Base-by-base conservation (phyloP, 2,888 invertebrate species). In the Nephrocerus scutellatus region DNA sequence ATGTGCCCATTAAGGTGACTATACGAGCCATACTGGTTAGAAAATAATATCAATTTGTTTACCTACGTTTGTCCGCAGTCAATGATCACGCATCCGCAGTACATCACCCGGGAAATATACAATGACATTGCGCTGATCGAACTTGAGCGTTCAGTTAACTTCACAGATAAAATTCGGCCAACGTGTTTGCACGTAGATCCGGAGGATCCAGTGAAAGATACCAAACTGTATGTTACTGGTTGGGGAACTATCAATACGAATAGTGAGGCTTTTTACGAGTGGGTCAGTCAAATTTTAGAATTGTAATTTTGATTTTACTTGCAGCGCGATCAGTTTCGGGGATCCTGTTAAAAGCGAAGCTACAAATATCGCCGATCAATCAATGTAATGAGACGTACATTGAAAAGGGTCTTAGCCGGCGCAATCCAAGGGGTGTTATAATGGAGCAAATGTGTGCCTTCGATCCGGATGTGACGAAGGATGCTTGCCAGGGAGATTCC, bases 121-220 rank as follows among this genome's bases (percentile, higher is more conserved):
- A 23, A 59, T 35, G 59, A 59, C 36, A 49, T 59, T n/a, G 56
- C 56, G 3, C 29, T 59, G 6, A 36, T 57, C 12, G 34, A 43
- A 20, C 16, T 57, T 10, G 34, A 36, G 5, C 7, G 24, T 28
- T n/a, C 23, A 1, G 41, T 54, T 1, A 5, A 16, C 4, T 32
- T 49, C 13, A 42, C 21, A 10, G 20, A 31, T 2, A 24, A 26
- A 16, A 36, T 56, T 14, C 44, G 43, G 5, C 57, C 56, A 8
- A 52, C 54, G 1, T 59, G 59, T 30, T 38, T 59, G 9, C 35
- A 49, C 40, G 41, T 47, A 6, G 36, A 51, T n/a, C n/a, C 30
- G 1, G 14, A 21, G 3, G 53, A 54, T 28, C 36, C 36, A 3
- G 10, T 15, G 15, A 10, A 12, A 6, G 10, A 4, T 13, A 7